Conservation (phyloP, 2,113 vertebrate species). For the Limanda limanda region DNA sequence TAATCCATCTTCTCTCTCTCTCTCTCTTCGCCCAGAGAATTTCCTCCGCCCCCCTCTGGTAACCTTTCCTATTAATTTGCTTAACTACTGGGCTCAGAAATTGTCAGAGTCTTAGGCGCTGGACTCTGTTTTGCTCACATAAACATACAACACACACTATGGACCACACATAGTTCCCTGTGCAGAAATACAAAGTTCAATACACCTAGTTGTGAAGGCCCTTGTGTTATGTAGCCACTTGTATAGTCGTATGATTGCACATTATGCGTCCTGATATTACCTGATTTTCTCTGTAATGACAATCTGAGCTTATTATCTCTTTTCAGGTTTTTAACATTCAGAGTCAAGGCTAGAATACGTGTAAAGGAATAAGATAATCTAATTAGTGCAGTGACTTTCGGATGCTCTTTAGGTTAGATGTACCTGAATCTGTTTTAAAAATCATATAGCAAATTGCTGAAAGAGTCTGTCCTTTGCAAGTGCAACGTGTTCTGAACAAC, state of each 20-base stretch:
- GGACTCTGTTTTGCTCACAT: not conserved
- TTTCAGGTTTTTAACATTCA: conserved; percentile 12
- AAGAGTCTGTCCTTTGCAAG: conserved; percentile 6
- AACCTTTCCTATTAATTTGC: conserved; percentile 32
- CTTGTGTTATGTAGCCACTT: not conserved
- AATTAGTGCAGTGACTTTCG: conserved; percentile 57
- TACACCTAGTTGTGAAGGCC: too few relatives aligned
- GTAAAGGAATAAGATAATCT: conserved; percentile 24
- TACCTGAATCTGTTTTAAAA: not conserved
- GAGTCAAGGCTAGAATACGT: not conserved
- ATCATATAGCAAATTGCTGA: not conserved
- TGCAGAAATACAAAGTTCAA: too few relatives aligned
- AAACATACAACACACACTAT: too few relatives aligned
- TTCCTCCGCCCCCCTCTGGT: conserved; percentile 27
- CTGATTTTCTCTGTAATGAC: not conserved
- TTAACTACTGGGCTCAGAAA: conserved; percentile 8
- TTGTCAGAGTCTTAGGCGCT: not conserved
- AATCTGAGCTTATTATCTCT: not conserved
- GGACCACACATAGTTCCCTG: too few relatives aligned
- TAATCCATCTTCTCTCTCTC: conserved; percentile 9
- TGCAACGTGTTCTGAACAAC: conserved; percentile 8
- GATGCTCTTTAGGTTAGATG: conserved; percentile 4
- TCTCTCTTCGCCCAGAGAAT: not conserved
- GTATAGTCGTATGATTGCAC: not conserved
- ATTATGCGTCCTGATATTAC: not conserved